phyloP scores from a whole-genome alignment of 2,797 vertebrate species.

The Poecilia wingei region DNA sequence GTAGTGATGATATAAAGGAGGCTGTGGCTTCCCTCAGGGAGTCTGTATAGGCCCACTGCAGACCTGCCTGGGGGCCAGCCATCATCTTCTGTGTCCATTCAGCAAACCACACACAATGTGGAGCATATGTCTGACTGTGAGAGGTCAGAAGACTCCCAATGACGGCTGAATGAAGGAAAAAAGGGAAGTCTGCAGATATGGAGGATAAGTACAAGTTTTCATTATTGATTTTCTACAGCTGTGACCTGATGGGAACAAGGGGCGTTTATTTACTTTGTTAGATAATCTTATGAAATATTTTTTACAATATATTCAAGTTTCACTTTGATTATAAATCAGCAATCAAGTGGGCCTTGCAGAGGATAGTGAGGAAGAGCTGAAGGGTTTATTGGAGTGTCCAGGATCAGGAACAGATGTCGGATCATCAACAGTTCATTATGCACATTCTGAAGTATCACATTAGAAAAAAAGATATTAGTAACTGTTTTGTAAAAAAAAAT shows the following conservation, averaged over 20 bases:
- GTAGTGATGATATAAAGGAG: constrained; percentile 45
- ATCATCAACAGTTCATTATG: no score
- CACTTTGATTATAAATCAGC: background rate
- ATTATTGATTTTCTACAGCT: background rate
- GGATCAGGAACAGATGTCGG: no score
- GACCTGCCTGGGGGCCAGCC: constrained; percentile 44
- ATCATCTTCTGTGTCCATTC: constrained; percentile 55
- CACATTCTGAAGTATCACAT: no score
- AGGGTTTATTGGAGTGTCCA: background rate
- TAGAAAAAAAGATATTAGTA: no score
- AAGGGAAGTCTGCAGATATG: background rate
- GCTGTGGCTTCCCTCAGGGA: constrained; percentile 44
- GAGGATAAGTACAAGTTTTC: background rate
- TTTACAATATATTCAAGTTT: background rate
- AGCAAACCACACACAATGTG: constrained; percentile 42
- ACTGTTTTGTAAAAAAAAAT: no score
- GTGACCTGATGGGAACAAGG: background rate
- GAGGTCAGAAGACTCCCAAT: background rate
- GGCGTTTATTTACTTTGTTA: background rate
- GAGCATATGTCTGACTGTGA: background rate
- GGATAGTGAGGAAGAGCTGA: background rate
- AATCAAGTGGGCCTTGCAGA: background rate
- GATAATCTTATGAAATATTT: background rate
- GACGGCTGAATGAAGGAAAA: background rate
- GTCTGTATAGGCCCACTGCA: constrained; percentile 26